These are phyloP conservation scores for Nomada goodeniana DNA, from an alignment of 2,888 invertebrate species.

Conservation along the genomic window DNA sequence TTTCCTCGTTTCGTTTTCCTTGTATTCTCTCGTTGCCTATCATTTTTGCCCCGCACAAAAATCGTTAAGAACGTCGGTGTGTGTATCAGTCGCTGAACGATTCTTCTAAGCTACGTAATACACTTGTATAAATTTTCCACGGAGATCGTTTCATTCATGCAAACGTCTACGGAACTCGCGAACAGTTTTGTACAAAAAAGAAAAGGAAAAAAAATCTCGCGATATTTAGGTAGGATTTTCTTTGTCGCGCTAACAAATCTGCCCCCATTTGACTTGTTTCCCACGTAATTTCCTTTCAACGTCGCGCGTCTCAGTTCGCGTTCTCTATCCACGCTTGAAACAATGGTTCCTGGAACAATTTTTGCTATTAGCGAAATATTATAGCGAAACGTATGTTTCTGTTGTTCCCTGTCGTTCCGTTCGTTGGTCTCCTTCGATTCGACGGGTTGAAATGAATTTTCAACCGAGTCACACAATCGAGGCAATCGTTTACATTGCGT, in stretches of 20 bases:
- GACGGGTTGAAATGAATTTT: background rate
- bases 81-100: constrained; percentile 8
- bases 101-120: constrained; percentile 12
- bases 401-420: background rate
- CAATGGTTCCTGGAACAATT: constrained; percentile 61
- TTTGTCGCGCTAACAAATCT: background rate
- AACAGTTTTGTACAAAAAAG: constrained; percentile 30
- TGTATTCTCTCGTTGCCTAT: background rate
- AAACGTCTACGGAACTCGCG: background rate
- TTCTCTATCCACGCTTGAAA: constrained; percentile 44
- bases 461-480: background rate
- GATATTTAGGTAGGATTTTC: background rate
- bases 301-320: background rate
- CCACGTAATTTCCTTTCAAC: constrained; percentile 1
- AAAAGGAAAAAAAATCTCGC: background rate
- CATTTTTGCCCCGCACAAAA: constrained; percentile 24
- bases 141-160: constrained; percentile 6
- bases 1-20: background rate
- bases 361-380: constrained; percentile 30
- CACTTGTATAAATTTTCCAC: constrained; percentile 28
- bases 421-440: background rate
- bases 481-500: background rate
- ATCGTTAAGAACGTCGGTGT: constrained; percentile 35
- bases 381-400: background rate
- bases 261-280: background rate